Conservation (phyloP, 2,113 vertebrate species). For the Chloebia gouldiae region DNA sequence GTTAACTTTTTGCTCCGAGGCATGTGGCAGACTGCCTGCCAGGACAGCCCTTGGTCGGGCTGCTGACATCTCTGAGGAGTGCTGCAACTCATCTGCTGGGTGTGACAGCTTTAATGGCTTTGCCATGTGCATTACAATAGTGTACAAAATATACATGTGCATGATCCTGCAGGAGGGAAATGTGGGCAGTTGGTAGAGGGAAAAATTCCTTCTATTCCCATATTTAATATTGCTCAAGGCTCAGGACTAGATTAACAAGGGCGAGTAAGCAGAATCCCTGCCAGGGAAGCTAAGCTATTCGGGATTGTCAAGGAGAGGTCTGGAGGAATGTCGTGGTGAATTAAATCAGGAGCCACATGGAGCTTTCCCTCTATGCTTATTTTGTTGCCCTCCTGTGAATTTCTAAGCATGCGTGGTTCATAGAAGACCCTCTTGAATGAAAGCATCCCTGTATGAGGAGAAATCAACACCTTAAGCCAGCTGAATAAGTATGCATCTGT, state of each 20-base stretch:
- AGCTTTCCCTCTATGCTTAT: neutral
- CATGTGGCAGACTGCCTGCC: neutral
- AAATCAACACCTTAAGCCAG: neutral
- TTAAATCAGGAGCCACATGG: neutral
- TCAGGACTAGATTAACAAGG: neutral
- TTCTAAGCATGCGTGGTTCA: neutral
- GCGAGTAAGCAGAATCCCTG: neutral
- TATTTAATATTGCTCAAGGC: neutral
- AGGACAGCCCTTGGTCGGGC: neutral
- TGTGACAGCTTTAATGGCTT: neutral
- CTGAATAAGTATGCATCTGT: neutral
- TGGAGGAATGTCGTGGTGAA: neutral
- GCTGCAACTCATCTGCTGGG: neutral
- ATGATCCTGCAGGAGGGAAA: neutral
- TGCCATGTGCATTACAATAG: neutral
- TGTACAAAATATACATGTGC: neutral
- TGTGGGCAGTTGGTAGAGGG: neutral
- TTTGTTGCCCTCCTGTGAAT: neutral
- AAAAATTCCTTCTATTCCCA: neutral
- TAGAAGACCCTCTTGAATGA: neutral
- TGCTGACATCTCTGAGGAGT: neutral
- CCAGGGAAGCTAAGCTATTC: neutral
- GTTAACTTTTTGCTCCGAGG: neutral
- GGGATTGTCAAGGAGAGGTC: neutral
- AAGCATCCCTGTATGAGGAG: neutral